Evolutionary conservation across 2,113 vertebrate genomes (phyloP).

Genomic region (Otocyon megalotis): DNA sequence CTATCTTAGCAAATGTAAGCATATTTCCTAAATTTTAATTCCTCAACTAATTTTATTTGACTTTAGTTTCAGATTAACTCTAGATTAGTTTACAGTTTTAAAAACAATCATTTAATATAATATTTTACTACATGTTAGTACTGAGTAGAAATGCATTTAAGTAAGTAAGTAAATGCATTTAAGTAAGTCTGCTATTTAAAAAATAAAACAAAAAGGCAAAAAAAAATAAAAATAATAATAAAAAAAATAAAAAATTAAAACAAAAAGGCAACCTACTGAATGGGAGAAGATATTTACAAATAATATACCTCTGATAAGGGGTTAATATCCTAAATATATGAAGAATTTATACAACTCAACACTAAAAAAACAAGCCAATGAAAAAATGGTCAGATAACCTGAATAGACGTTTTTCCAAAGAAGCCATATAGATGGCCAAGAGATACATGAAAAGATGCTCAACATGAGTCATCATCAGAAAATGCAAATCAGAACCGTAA

Average conservation of each 20-base stretch:
- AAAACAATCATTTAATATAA: neutral
- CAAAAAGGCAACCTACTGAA: neutral
- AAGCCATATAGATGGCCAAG: neutral
- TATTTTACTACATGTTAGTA: neutral
- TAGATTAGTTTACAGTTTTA: neutral
- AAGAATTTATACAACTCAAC: neutral
- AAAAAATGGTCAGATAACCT: neutral
- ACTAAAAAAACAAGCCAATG: neutral
- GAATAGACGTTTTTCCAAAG: neutral
- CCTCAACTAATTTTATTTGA: conserved; percentile 25
- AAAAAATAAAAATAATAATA: too few relatives aligned
- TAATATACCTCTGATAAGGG: neutral
- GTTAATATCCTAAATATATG: neutral
- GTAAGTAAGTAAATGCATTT: neutral
- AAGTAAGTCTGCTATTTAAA: neutral
- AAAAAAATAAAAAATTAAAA: neutral
- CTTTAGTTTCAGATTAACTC: conserved; percentile 8
- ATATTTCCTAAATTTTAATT: conserved; percentile 21
- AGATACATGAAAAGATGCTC: neutral
- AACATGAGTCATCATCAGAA: neutral
- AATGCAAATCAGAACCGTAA: neutral
- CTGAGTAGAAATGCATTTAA: neutral
- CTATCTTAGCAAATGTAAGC: neutral
- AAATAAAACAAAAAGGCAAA: neutral
- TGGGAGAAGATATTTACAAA: neutral